Evolutionary conservation across 2,113 vertebrate genomes (phyloP), one percentile per base, ranked within the genome.

Genomic region (Otolemur garnettii): DNA sequence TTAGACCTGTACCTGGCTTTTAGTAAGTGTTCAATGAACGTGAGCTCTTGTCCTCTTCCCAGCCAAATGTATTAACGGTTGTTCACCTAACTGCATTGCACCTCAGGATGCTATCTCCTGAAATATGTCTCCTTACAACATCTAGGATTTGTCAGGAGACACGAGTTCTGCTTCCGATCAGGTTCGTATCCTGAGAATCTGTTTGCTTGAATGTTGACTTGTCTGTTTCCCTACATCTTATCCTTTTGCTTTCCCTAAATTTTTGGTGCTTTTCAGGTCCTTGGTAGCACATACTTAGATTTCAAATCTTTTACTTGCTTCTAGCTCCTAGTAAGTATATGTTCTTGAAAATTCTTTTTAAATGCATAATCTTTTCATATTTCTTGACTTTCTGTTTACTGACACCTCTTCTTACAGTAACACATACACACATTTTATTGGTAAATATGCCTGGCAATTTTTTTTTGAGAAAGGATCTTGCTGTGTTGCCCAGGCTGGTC

Each of bases 301-400:
- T 93, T 28, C n/a, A 91, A 57, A 66, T 64, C 12, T 68, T 93
- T 92, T 60, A 71, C 55, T 86, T 91, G 66, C 18, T 86, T 96
- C 62, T 91, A 74, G 14, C 30, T 28, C 30, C n/a, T 1, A 4
- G 22, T 53, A 55, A 55, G 87, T 85, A 19, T 79, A 72, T n/a
- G 11, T 88, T 94, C 57, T 79, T 87, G 50, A 85, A 86, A 87
- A 74, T 53, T 78, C 12, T 35, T 87, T 75, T n/a, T 60, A 92
- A 77, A 5, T 35, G 22, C 7, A 72, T 42, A 60, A 42, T 74
- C n/a, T 30, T 71, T n/a, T 96, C 22, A 13, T 35, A 33, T 81
- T 57, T 17, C 22, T 74, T 89, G 87, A 60, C 28, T 81, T 93
- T 92, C 42, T 92, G 11, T 68, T 87, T 80, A 55, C 45, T 7